A percentile compares a stretch with the other conserved stretches of the same genome.
Conservation (phyloP, 2,113 vertebrate genomes). For the Corydoras sp. region DNA sequence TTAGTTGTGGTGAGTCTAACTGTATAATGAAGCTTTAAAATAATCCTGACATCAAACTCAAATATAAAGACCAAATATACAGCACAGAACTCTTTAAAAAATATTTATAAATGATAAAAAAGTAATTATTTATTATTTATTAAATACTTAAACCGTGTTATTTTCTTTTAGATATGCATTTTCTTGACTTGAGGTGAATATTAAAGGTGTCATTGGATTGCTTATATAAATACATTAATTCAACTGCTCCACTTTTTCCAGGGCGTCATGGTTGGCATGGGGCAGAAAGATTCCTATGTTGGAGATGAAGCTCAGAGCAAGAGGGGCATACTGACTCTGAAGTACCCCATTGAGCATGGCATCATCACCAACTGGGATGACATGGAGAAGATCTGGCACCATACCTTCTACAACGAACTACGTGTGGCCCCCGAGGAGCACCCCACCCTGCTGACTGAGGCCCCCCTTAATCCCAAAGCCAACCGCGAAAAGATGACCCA, state of each 20-base stretch:
- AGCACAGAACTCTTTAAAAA: no score
- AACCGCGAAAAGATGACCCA: slow-evolving; percentile 95
- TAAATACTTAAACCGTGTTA: no score
- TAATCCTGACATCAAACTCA: no score
- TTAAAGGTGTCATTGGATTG: no score
- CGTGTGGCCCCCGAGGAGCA: not conserved
- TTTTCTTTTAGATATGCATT: no score
- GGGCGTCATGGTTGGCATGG: slow-evolving; percentile 96
- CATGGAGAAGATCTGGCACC: slow-evolving; percentile 13
- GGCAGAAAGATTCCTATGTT: slow-evolving; percentile 58
- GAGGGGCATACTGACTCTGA: slow-evolving; percentile 5
- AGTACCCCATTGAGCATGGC: slow-evolving; percentile 13
- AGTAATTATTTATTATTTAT: no score
- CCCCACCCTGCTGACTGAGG: slow-evolving; percentile 7
- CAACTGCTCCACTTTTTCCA: slow-evolving; percentile 36
- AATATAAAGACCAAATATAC: no score
- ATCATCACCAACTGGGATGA: slow-evolving; percentile 11
- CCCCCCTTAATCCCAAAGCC: slow-evolving; percentile 51
- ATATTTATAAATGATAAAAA: no score
- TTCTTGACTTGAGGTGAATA: no score
- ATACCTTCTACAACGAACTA: not conserved
- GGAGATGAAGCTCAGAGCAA: slow-evolving; percentile 7
- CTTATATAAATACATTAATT: not conserved
- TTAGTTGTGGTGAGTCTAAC: no score
- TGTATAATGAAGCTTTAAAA: no score